These are phyloP conservation scores for Brachyhypopomus occidentalis DNA, from an alignment of 2,113 vertebrate genomes.

Conservation along the genomic window DNA sequence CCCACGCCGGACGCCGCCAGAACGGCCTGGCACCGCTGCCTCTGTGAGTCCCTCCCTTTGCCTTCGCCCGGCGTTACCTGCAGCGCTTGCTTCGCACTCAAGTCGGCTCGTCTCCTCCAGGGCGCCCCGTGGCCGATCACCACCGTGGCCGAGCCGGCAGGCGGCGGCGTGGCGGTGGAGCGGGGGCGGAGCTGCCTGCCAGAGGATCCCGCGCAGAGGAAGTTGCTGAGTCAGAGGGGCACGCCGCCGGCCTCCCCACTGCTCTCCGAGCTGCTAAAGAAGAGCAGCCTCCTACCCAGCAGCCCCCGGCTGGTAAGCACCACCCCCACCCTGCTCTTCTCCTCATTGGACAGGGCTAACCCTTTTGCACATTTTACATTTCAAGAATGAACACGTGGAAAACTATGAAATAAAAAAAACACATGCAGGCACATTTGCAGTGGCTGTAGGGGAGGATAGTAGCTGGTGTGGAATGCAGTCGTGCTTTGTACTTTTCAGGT, in stretches of 20 bases:
- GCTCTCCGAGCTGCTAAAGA: slow-evolving; percentile 96
- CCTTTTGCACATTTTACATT: too few relatives aligned
- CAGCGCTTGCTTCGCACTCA: too few relatives aligned
- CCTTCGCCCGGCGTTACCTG: too few relatives aligned
- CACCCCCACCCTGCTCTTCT: not conserved
- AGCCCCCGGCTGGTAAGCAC: slow-evolving; percentile 91
- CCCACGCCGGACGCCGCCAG: slow-evolving; percentile 78
- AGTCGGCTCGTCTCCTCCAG: slow-evolving; percentile 79
- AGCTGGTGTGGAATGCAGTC: not conserved
- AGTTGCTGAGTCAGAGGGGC: slow-evolving; percentile 89
- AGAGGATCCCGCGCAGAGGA: slow-evolving; percentile 93
- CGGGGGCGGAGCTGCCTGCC: slow-evolving; percentile 82
- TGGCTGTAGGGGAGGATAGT: not conserved
- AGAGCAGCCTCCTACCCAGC: slow-evolving; percentile 91
- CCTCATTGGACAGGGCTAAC: too few relatives aligned
- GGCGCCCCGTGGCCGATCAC: slow-evolving; percentile 81
- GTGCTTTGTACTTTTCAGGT: slow-evolving; percentile 72
- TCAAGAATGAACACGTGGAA: too few relatives aligned
- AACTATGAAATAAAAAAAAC: not conserved
- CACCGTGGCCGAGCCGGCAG: slow-evolving; percentile 78
- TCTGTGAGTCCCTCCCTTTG: slow-evolving; percentile 60
- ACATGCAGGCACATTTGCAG: not conserved
- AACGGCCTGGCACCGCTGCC: slow-evolving; percentile 73
- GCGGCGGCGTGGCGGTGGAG: slow-evolving; percentile 82
- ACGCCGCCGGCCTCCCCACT: slow-evolving; percentile 94